Conservation (phyloP, 2,797 vertebrate genomes). For the Lithobates pipiens region DNA sequence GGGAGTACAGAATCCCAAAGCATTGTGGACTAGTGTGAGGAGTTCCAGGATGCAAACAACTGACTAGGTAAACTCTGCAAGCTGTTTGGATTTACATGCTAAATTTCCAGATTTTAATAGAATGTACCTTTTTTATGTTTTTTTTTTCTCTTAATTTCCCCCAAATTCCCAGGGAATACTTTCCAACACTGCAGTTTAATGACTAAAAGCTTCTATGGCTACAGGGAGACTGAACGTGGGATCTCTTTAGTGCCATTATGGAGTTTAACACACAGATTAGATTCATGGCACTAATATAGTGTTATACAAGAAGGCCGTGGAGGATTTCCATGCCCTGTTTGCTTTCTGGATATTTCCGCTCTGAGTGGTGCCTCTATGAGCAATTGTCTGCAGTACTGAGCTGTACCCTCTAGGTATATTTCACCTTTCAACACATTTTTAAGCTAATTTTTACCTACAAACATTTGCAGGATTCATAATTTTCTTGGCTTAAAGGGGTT, state of each 20-base stretch:
- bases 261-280: constrained; percentile 1
- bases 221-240: neutral
- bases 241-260: constrained; percentile 34
- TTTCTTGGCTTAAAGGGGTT: no score
- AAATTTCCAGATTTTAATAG: neutral
- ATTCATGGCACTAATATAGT: constrained; percentile 26
- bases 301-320: neutral
- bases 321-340: neutral
- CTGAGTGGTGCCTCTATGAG: no score
- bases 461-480: no score
- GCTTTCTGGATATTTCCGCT: neutral
- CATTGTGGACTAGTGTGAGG: no score
- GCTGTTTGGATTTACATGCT: neutral
- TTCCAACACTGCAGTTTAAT: constrained; percentile 24
- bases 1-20: no score
- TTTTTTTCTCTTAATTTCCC: neutral
- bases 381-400: neutral
- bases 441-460: neutral
- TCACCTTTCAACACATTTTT: no score
- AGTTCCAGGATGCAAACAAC: neutral
- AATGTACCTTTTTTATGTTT: neutral
- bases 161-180: neutral
- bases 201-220: constrained; percentile 28
- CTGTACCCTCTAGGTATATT: neutral
- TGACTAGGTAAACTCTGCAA: neutral